Evolutionary conservation across 2,888 invertebrate species (phyloP).

Genomic region (Crepidodera aurea): DNA sequence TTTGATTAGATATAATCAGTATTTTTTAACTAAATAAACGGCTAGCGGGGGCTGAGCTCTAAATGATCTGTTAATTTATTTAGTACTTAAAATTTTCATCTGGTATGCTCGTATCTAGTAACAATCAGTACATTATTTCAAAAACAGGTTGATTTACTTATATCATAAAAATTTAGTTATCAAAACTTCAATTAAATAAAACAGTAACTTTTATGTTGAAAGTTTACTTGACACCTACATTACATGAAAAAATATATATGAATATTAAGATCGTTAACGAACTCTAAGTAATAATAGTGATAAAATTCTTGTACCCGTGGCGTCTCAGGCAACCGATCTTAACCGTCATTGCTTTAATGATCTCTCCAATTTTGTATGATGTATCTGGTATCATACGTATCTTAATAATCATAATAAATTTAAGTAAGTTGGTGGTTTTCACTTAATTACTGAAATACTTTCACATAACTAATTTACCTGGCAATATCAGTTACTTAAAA

Average conservation of each 20-base stretch:
- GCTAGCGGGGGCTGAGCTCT: too few relatives aligned
- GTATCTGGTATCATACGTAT: conserved; percentile 5
- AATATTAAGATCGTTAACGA: not conserved
- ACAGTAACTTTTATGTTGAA: too few relatives aligned
- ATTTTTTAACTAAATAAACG: too few relatives aligned
- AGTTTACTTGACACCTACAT: not conserved
- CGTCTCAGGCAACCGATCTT: not conserved
- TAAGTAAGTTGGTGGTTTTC: conserved; percentile 18
- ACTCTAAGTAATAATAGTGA: conserved; percentile 1
- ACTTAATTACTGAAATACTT: conserved; percentile 34
- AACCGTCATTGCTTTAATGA: not conserved
- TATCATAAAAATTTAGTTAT: too few relatives aligned
- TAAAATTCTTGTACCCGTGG: not conserved
- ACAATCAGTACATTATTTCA: too few relatives aligned
- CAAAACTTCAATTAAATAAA: too few relatives aligned
- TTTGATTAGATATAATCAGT: too few relatives aligned
- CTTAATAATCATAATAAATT: conserved; percentile 24
- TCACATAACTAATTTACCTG: conserved; percentile 31
- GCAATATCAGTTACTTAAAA: conserved; percentile 14
- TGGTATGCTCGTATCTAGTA: too few relatives aligned
- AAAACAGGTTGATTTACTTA: too few relatives aligned
- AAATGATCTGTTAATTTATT: too few relatives aligned
- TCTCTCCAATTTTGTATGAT: conserved; percentile 1
- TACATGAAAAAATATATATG: not conserved
- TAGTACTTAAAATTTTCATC: too few relatives aligned